Conservation (phyloP, 1,140 invertebrate species). For the Trachymyrmex cornetzi region DNA sequence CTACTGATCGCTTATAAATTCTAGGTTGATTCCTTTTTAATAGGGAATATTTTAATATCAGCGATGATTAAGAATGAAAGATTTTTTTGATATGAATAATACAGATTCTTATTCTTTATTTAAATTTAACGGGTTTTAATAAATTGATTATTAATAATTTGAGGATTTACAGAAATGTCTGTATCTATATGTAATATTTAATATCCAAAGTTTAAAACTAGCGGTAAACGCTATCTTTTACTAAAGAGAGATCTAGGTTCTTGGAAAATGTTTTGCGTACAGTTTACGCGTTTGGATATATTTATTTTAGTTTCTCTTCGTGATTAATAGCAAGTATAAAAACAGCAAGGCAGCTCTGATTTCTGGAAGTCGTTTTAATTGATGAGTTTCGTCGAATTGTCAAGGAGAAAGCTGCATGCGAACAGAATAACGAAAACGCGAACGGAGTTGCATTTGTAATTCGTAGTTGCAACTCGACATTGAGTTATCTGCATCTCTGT, state of each 20-base stretch:
- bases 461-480: conserved; percentile 1
- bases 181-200: neutral
- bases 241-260: neutral
- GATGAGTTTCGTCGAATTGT: neutral
- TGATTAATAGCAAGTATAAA: neutral
- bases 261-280: neutral
- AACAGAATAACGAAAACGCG: neutral
- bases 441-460: conserved; percentile 19
- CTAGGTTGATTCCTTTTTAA: neutral
- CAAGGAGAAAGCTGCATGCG: conserved; percentile 18
- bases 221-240: neutral
- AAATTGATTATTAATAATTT: neutral
- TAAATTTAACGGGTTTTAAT: neutral
- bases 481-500: conserved; percentile 6
- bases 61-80: neutral
- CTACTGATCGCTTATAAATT: neutral
- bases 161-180: neutral
- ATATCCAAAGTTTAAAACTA: neutral
- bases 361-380: conserved; percentile 40
- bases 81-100: neutral
- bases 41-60: neutral
- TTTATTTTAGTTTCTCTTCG: conserved; percentile 1
- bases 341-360: neutral
- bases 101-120: neutral
- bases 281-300: neutral